Conservation (phyloP, 2,888 invertebrate genomes). For the Drosophila diplacantha region DNA sequence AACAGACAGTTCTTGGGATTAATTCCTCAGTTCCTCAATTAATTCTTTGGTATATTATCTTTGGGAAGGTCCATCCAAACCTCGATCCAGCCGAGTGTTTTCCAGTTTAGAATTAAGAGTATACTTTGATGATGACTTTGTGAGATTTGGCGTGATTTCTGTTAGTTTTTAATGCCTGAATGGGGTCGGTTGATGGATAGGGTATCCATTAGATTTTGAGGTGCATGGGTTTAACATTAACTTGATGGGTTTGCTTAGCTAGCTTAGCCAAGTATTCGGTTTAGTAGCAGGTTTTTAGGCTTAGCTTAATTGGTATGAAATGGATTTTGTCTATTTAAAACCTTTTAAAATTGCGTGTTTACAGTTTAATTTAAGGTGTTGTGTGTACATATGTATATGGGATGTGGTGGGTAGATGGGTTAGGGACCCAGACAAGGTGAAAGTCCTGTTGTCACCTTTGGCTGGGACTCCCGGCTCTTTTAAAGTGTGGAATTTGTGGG, state of each 20-base stretch:
- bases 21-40: background rate
- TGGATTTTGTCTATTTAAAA: slow-evolving; percentile 25
- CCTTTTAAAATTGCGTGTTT: slow-evolving; percentile 29
- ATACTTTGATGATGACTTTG: background rate
- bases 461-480: slow-evolving; percentile 14
- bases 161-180: slow-evolving; percentile 10
- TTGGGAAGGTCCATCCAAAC: slow-evolving; percentile 13
- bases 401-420: slow-evolving; percentile 31
- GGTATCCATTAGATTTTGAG: slow-evolving; percentile 2
- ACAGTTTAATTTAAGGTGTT: slow-evolving; percentile 33
- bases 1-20: background rate
- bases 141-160: slow-evolving; percentile 10
- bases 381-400: slow-evolving; percentile 30
- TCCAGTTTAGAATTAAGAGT: slow-evolving; percentile 1
- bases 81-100: slow-evolving; percentile 13
- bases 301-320: slow-evolving; percentile 30
- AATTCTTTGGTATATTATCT: background rate
- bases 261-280: slow-evolving; percentile 28
- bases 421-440: slow-evolving; percentile 33
- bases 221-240: slow-evolving; percentile 32
- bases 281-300: slow-evolving; percentile 28
- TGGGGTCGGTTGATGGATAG: slow-evolving; percentile 5
- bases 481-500: slow-evolving; percentile 15
- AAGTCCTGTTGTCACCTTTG: slow-evolving; percentile 23
- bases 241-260: slow-evolving; percentile 40